A percentile compares a stretch with the other conserved stretches of the same genome.
phyloP scores from a whole-genome alignment of 2,888 invertebrate genomes.

The Aleiodes leptofemur region DNA sequence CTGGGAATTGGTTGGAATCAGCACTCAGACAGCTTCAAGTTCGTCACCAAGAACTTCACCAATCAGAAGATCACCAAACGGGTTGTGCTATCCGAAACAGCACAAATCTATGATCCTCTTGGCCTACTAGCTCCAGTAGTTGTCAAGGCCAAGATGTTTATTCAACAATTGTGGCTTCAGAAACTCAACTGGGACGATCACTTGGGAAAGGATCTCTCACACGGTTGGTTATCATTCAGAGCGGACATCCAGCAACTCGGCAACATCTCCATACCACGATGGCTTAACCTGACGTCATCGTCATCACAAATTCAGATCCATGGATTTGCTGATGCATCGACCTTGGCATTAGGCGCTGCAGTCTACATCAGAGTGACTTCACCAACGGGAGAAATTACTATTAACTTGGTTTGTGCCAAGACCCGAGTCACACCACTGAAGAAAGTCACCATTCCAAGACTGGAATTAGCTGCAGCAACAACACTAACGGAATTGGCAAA shows the following conservation, averaged over 20 bases:
- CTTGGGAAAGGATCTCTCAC: not conserved
- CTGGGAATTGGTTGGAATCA: constrained; percentile 51
- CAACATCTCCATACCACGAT: constrained; percentile 35
- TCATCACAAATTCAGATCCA: constrained; percentile 37
- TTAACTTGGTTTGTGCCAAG: constrained; percentile 52
- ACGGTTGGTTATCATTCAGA: not conserved
- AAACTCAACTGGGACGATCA: constrained; percentile 45
- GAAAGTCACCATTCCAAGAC: constrained; percentile 52
- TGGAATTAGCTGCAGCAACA: constrained; percentile 54
- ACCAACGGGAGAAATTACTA: constrained; percentile 28
- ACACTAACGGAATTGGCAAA: constrained; percentile 43
- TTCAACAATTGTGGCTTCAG: constrained; percentile 43
- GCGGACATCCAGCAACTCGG: constrained; percentile 10
- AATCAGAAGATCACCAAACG: constrained; percentile 33
- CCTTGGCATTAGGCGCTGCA: constrained; percentile 38
- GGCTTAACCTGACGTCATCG: constrained; percentile 27
- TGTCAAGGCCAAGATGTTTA: constrained; percentile 45
- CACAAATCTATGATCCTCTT: constrained; percentile 47
- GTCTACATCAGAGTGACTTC: constrained; percentile 38
- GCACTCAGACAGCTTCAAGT: constrained; percentile 37
- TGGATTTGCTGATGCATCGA: constrained; percentile 57
- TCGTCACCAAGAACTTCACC: not conserved
- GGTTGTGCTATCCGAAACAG: constrained; percentile 34
- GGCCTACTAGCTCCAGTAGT: constrained; percentile 41
- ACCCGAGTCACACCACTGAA: constrained; percentile 53